Base-by-base conservation (phyloP, 2,797 vertebrate species). In the Takifugu rubripes region DNA sequence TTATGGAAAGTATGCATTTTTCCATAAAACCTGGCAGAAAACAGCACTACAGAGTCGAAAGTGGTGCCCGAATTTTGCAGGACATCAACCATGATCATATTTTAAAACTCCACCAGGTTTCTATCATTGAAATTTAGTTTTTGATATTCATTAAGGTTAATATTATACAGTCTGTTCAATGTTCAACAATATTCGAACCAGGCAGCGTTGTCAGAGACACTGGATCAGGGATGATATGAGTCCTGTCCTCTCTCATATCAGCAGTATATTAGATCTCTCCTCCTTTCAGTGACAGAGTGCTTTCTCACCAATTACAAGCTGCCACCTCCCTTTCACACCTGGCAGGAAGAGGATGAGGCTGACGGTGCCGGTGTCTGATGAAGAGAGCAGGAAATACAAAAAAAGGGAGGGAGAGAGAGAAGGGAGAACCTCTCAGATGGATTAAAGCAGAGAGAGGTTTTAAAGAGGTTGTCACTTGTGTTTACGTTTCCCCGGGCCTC, bases 261-360 rank as follows among this genome's bases (percentile, higher is more conserved):
- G 67, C 78, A 83, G 79, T 72, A 85, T 81, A 83, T 76, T 78
- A 74, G 65, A 66, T 79, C 70, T 75, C 64, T 75, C 78, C 66
- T 78, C 59, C 68, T 79, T 78, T 66, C 72, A 77, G 75, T 64
- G 86, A 85, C 81, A 87, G 81, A 82, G 77, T 84, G 70, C 75
- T 84, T 87, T 85, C 84, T 88, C 85, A 87, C 85, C 88, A 86
- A 86, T 89, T 87, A 88, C 79, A 46, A 72, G 78, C 83, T 87
- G 81, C 72, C 82, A 81, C 80, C 79, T 85, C 57, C 62, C 70
- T 81, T 88, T 89, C 82, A 85, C 88, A 88, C 85, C 79, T 87
- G 83, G 68, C 79, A 84, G 75, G 27, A 61, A 59, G 70, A 59
- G 69, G 76, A 81, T 68, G 77, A 64, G 73, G 56, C 60, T 80